Conservation (phyloP, 2,888 invertebrate genomes). For the Ormia ochracea region DNA sequence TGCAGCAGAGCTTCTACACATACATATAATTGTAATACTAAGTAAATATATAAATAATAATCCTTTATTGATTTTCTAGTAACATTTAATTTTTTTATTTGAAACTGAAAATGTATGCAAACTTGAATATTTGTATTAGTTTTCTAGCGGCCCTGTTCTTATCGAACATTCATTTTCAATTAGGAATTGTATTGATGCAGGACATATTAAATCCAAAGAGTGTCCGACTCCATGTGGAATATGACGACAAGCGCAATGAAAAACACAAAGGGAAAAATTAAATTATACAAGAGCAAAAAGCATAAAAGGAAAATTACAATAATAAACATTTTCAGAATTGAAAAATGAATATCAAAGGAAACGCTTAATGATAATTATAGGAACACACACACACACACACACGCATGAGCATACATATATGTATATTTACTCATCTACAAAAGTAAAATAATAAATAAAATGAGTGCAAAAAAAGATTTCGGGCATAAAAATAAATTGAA, state of each 20-base stretch:
- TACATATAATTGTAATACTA: too few species aligned
- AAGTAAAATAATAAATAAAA: neutral
- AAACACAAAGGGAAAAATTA: slow-evolving; percentile 28
- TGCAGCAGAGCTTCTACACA: too few species aligned
- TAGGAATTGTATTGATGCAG: slow-evolving; percentile 46
- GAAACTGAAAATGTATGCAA: neutral
- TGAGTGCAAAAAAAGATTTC: neutral
- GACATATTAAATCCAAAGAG: slow-evolving; percentile 36
- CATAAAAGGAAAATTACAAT: neutral
- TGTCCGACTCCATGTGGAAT: slow-evolving; percentile 49
- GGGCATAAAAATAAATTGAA: neutral
- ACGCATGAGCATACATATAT: neutral
- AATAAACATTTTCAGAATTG: slow-evolving; percentile 5
- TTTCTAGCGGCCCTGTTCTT: slow-evolving; percentile 16
- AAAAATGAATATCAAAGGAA: slow-evolving; percentile 48
- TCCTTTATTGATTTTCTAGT: too few species aligned
- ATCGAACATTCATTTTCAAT: slow-evolving; percentile 42
- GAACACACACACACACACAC: neutral
- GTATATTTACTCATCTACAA: neutral
- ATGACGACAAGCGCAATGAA: slow-evolving; percentile 32
- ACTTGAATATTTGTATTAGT: neutral
- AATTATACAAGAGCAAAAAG: slow-evolving; percentile 31
- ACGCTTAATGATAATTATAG: slow-evolving; percentile 58
- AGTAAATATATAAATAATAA: too few species aligned
- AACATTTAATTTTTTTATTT: neutral